A percentile compares a stretch with the other conserved stretches of the same genome.
phyloP scores from a whole-genome alignment of 2,797 vertebrate species.

The Pitangus sulphuratus region DNA sequence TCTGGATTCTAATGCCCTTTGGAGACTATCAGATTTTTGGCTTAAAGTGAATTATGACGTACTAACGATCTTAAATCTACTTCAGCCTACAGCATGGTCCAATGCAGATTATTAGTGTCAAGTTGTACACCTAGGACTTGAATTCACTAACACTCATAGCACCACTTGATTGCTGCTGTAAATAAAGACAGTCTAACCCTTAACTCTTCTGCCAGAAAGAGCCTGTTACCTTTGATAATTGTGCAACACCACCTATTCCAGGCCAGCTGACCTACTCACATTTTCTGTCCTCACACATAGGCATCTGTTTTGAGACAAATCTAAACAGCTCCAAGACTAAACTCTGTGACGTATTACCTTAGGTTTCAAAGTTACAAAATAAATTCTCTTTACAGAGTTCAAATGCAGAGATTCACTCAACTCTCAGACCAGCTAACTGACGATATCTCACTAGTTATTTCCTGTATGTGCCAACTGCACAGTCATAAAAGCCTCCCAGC shows the following conservation, averaged over 20 bases:
- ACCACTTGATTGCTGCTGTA: neutral
- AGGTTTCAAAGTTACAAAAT: neutral
- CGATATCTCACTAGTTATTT: neutral
- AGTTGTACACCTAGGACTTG: neutral
- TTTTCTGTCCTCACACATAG: neutral
- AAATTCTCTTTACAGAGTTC: neutral
- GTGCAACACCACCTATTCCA: neutral
- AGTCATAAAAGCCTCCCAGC: neutral
- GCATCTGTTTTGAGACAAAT: neutral
- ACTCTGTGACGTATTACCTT: neutral
- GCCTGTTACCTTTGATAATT: neutral
- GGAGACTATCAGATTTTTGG: conserved; percentile 29
- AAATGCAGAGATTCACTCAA: neutral
- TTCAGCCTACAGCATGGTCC: neutral
- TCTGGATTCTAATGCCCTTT: conserved; percentile 21
- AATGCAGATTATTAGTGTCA: neutral
- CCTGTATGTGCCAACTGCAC: neutral
- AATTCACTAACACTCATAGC: neutral
- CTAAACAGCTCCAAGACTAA: neutral
- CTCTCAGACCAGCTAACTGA: neutral
- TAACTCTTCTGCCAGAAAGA: neutral
- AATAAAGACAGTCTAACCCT: conserved; percentile 9
- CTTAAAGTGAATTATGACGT: neutral
- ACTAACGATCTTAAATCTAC: neutral
- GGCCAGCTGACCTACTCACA: neutral